Percentiles rank a stretch among this genome's conserved stretches.
Evolutionary conservation across 1,140 invertebrate species (phyloP).

Genomic region (Oedothorax gibbosus): DNA sequence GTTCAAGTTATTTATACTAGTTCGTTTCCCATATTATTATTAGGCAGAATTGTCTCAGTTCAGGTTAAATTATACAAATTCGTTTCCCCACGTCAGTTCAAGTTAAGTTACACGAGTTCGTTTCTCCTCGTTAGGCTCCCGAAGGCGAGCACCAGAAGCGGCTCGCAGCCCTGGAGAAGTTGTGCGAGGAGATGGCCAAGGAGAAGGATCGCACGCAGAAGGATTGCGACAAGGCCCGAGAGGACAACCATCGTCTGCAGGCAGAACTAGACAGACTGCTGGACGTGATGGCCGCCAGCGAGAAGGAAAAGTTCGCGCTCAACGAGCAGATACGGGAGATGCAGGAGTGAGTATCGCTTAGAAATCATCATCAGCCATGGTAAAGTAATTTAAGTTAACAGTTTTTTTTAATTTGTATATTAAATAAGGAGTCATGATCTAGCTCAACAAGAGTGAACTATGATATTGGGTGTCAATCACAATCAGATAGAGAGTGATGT

Average conservation of each 20-base stretch:
- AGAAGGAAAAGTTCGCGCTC: slow-evolving; percentile 95
- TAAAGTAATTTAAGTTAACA: too few species aligned
- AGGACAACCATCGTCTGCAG: slow-evolving; percentile 83
- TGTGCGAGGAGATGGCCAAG: slow-evolving; percentile 77
- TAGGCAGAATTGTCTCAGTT: too few species aligned
- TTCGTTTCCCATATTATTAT: too few species aligned
- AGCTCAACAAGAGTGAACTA: too few species aligned
- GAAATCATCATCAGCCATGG: too few species aligned
- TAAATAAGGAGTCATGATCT: too few species aligned
- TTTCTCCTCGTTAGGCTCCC: slow-evolving; percentile 10
- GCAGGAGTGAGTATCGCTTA: slow-evolving; percentile 79
- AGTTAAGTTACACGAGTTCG: not conserved
- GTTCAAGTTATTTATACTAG: too few species aligned
- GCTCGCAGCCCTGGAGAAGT: slow-evolving; percentile 76
- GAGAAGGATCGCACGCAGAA: slow-evolving; percentile 81
- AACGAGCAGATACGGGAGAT: slow-evolving; percentile 95
- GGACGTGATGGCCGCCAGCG: slow-evolving; percentile 92
- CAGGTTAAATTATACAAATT: too few species aligned
- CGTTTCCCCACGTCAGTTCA: too few species aligned
- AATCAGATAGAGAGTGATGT: too few species aligned
- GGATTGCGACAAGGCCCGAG: slow-evolving; percentile 78
- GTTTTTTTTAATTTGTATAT: too few species aligned
- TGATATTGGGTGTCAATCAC: too few species aligned
- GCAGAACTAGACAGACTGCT: slow-evolving; percentile 90
- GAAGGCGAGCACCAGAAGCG: slow-evolving; percentile 30